Evolutionary conservation across 2,797 vertebrate genomes (phyloP), one percentile per base, ranked within the genome.

Genomic region (Sphaeramia orbicularis): DNA sequence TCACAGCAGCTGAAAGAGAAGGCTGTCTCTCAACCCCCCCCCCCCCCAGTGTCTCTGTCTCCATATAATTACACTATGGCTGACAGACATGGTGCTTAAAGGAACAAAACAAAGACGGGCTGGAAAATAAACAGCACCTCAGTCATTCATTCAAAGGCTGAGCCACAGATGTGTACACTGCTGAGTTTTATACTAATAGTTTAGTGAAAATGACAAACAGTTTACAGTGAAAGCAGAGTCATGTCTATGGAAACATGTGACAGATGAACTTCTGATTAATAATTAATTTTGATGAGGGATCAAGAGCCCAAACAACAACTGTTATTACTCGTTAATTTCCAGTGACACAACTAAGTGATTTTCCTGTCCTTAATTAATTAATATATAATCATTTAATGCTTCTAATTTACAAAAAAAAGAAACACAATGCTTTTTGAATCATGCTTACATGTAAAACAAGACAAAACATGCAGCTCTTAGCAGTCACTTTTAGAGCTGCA

Each of bases 71-170:
- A 94, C 91, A 91, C 90, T 86, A 86, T 76, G 90, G 90, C 91
- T 94, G 93, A 94, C 91, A 94, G 93, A 95, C 92, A 90, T 84
- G 82, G 87, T 91, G 91, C 93, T 94, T 95, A 94, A 91, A 93
- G 92, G 92, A 93, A 94, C 91, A 94, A 95, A 94, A 94, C 93
- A 95, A 93, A 93, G 93, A 88, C 86, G 19, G 80, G 66, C 86
- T 90, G 89, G 88, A 91, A 92, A 94, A 92, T 93, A 94, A 93
- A 93, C 92, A 93, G 85, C 80, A 74, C 78, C 89, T 80, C 81
- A 78, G 81, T 74, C 80, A 60, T 81, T 83, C 69, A 65, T 43
- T 78, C 68, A 67, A 56, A 77, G 65, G 70, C 36, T 37, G 61
- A 81, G 75, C 24, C 71, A 35, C 51, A 64, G 51, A 74, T 69